Evolutionary conservation across 2,888 invertebrate species (phyloP).

Genomic region (Argyresthia albistria): DNA sequence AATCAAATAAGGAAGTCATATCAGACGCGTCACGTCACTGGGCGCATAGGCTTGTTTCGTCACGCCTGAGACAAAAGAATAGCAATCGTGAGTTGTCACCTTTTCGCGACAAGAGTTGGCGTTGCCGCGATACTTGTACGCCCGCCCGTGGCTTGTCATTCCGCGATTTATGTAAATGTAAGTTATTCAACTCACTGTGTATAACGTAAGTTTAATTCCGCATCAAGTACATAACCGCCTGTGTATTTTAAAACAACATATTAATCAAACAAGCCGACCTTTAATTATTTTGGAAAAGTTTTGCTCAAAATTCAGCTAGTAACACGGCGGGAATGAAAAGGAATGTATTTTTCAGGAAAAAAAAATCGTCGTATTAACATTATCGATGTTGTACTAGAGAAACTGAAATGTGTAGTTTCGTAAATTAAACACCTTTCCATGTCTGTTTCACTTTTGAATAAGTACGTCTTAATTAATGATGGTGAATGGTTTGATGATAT

Average conservation of each 20-base stretch:
- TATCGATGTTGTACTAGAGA: constrained; percentile 48
- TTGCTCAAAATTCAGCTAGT: constrained; percentile 55
- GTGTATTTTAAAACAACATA: constrained; percentile 47
- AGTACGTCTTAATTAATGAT: not conserved
- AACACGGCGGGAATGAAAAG: constrained; percentile 35
- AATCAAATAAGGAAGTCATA: constrained; percentile 62
- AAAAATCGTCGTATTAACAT: constrained; percentile 24
- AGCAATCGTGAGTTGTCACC: not conserved
- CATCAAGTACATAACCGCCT: constrained; percentile 51
- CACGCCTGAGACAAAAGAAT: not conserved
- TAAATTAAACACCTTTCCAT: constrained; percentile 30
- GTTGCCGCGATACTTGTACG: constrained; percentile 10
- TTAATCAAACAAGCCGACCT: constrained; percentile 46
- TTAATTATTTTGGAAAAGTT: constrained; percentile 65
- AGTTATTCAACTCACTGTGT: constrained; percentile 53
- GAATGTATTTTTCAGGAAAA: constrained; percentile 21
- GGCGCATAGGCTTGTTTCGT: not conserved
- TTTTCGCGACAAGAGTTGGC: not conserved
- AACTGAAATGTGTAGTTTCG: constrained; percentile 32
- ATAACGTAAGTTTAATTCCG: constrained; percentile 62
- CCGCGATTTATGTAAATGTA: constrained; percentile 44
- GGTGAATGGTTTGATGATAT: constrained; percentile 19
- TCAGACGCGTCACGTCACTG: constrained; percentile 56
- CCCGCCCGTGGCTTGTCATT: constrained; percentile 59
- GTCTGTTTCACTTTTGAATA: constrained; percentile 44